These are phyloP conservation scores for Enteromius afrohamiltoni DNA, from an alignment of 2,797 vertebrate genomes.

Conservation along the genomic window DNA sequence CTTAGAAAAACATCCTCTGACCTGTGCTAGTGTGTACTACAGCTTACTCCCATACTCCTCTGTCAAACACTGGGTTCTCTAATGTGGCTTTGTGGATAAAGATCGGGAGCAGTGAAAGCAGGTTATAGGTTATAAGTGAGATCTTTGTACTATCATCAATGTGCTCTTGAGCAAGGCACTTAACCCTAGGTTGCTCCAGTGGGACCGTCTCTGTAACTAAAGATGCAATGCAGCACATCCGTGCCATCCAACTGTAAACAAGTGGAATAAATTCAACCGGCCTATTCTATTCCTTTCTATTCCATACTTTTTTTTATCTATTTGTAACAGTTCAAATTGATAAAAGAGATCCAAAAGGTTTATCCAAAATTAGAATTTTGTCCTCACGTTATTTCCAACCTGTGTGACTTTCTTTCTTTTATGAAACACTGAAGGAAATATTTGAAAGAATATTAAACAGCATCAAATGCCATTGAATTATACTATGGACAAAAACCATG, in stretches of 20 bases:
- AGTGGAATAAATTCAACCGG: neutral
- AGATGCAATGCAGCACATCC: neutral
- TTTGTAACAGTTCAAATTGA: neutral
- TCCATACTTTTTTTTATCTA: too few species aligned
- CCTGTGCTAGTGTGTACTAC: neutral
- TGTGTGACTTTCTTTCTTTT: too few species aligned
- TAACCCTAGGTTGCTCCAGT: slow-evolving; percentile 32
- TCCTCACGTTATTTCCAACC: neutral
- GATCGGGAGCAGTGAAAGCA: neutral
- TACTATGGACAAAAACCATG: neutral
- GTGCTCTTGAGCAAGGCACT: slow-evolving; percentile 11
- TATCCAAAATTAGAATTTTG: neutral
- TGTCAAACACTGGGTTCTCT: slow-evolving; percentile 12
- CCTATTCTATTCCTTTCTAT: too few species aligned
- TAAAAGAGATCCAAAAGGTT: neutral
- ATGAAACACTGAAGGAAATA: neutral
- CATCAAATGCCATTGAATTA: neutral
- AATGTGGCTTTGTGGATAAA: slow-evolving; percentile 8
- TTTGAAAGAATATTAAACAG: neutral
- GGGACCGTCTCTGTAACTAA: slow-evolving; percentile 26
- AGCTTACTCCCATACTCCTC: neutral
- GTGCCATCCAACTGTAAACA: neutral
- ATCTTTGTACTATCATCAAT: slow-evolving; percentile 17
- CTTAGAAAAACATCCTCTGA: neutral
- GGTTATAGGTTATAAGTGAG: slow-evolving; percentile 14